Conservation (phyloP, 2,797 vertebrate genomes). For the Loriculus beryllinus region DNA sequence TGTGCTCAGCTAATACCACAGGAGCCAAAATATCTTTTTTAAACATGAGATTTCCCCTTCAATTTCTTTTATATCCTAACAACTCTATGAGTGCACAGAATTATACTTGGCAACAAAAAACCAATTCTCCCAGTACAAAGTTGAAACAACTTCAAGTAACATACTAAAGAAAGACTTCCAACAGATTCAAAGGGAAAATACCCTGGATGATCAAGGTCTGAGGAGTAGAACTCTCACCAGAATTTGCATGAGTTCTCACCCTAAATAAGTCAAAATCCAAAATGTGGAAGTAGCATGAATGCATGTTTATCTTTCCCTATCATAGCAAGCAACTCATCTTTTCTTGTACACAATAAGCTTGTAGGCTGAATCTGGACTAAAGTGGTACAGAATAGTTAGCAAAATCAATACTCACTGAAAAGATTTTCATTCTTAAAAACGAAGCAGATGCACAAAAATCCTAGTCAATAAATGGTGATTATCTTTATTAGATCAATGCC, state of each 20-base stretch:
- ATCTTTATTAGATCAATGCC: constrained; percentile 2
- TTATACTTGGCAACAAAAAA: not conserved
- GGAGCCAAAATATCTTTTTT: not conserved
- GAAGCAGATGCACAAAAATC: not conserved
- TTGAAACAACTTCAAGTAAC: not conserved
- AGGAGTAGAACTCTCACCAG: not conserved
- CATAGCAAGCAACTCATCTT: not conserved
- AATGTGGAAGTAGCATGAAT: not conserved
- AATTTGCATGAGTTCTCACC: not conserved
- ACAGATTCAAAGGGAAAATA: not conserved
- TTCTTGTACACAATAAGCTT: not conserved
- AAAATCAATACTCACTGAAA: not conserved
- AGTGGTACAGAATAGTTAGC: not conserved
- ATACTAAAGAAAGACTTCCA: not conserved
- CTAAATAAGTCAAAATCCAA: not conserved
- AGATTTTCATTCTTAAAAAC: not conserved
- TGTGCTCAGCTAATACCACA: not conserved
- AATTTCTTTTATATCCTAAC: not conserved
- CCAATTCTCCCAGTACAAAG: not conserved
- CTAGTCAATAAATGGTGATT: not conserved
- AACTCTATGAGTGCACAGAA: not conserved
- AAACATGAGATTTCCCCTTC: not conserved
- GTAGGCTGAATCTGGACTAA: not conserved
- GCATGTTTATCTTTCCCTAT: rapidly evolving
- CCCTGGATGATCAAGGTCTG: not conserved